Base-by-base conservation (phyloP, 2,113 vertebrate species). In the Columba janthina region DNA sequence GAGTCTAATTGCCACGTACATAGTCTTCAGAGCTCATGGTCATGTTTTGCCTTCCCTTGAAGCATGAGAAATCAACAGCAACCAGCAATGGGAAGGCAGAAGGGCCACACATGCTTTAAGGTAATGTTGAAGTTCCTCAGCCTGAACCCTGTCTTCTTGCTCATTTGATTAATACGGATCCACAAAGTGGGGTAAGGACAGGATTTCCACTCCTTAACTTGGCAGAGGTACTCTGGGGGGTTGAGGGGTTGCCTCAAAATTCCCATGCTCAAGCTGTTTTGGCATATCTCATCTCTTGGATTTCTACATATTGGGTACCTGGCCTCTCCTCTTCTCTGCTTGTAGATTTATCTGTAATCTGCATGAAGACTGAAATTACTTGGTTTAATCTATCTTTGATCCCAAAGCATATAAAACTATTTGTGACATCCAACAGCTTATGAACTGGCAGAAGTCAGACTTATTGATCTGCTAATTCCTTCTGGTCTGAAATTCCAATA, bases 151-250 rank as follows among this genome's bases (percentile, higher is more conserved):
- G 28, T n/a, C 25, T 83, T 57, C 44, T 38, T 91, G 36, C 15
- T 62, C 10, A 58, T 62, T 1, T 6, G 18, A 34, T 89, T 67
- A 71, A 79, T 50, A 79, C 6, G 2, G 4, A 60, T 26, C 15
- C 21, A 46, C 25, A 70, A 38, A 25, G 2, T 46, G 0, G 25
- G 8, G 4, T 70, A 42, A 74, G 29, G 22, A 57, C 3, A 1
- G 65, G 34, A 53, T 87, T 78, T 6, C 24, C 10, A 11, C 24
- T 38, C 50, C 50, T 72, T 42, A 60, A 42, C n/a, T 87, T 77
- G 42, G 40, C 12, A 57, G 26, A 48, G 6, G 19, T 36, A 65
- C 31, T 78, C 14, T 14, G 17, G 0, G 7, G 3, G 4, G 3
- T 1, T 28, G 32, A 85, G 44, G 5, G 1, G 3, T 44, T 79